Evolutionary conservation across 2,113 vertebrate species (phyloP).

Genomic region (Puffinus mauretanicus): DNA sequence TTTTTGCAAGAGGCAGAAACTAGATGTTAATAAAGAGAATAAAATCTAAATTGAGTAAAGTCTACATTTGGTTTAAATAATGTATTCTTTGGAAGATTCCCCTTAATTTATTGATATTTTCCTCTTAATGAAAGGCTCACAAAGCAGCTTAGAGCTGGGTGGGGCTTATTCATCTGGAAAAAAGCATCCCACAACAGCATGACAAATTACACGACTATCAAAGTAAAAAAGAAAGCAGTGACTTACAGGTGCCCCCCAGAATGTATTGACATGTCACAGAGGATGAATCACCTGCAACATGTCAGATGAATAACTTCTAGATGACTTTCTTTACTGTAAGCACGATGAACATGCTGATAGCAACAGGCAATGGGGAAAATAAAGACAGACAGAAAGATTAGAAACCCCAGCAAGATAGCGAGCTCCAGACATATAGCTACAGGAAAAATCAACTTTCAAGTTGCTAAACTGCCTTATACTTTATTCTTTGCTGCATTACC

Average conservation of each 20-base stretch:
- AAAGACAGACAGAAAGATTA: conserved; percentile 19
- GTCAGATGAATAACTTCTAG: conserved; percentile 29
- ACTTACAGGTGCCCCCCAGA: conserved; percentile 12
- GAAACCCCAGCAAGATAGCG: neutral
- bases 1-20: neutral
- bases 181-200: neutral
- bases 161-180: neutral
- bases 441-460: neutral
- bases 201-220: neutral
- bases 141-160: neutral
- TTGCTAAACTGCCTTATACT: neutral
- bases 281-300: conserved; percentile 18
- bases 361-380: neutral
- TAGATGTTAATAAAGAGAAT: neutral
- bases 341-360: conserved; percentile 15
- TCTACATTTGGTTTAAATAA: neutral
- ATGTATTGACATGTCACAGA: conserved; percentile 2
- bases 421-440: neutral
- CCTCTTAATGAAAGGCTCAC: neutral
- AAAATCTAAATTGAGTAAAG: neutral
- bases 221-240: neutral
- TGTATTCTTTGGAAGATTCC: neutral
- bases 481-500: conserved; percentile 72
- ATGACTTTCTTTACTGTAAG: conserved; percentile 11
- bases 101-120: neutral